Percentiles rank a stretch among this genome's conserved stretches.
These are phyloP conservation scores for Equus quagga DNA, from an alignment of 2,113 vertebrate genomes.

Conservation along the genomic window DNA sequence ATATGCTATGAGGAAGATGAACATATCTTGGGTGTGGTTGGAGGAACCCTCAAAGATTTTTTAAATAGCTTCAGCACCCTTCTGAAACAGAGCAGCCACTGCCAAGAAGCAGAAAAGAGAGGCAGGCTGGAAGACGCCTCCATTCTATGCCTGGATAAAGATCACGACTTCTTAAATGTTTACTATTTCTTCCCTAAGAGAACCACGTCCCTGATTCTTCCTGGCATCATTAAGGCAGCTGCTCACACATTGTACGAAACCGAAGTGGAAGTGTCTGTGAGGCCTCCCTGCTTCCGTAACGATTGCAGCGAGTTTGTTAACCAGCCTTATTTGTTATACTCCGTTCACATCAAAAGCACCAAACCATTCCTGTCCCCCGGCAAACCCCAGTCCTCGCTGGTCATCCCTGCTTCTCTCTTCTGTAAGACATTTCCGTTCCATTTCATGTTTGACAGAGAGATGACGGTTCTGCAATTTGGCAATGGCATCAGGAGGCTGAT, in stretches of 20 bases:
- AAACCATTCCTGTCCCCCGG: conserved; percentile 93
- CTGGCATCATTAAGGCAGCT: conserved; percentile 96
- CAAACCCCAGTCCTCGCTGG: conserved; percentile 93
- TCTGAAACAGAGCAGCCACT: conserved; percentile 93
- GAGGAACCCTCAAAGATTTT: conserved; percentile 97
- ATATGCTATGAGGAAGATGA: conserved; percentile 97
- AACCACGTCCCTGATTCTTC: conserved; percentile 94
- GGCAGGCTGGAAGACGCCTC: conserved; percentile 92
- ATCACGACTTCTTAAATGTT: conserved; percentile 94
- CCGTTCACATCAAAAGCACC: conserved; percentile 91
- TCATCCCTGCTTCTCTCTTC: conserved; percentile 94
- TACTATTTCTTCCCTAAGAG: conserved; percentile 96
- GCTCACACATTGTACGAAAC: conserved; percentile 93
- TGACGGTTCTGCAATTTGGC: conserved; percentile 95
- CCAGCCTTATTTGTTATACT: conserved; percentile 95
- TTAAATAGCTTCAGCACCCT: conserved; percentile 98
- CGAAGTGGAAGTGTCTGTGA: conserved; percentile 92
- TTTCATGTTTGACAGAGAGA: conserved; percentile 96
- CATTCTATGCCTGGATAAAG: conserved; percentile 97
- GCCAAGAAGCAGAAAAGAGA: conserved; percentile 86
- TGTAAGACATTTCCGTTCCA: conserved; percentile 99
- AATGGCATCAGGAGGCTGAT: conserved; percentile 95
- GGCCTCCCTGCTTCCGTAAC: conserved; percentile 89
- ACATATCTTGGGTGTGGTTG: conserved; percentile 95
- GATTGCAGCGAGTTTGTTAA: conserved; percentile 92